Evolutionary conservation across 2,797 vertebrate species (phyloP).

Genomic region (Gallinago nigripennis): DNA sequence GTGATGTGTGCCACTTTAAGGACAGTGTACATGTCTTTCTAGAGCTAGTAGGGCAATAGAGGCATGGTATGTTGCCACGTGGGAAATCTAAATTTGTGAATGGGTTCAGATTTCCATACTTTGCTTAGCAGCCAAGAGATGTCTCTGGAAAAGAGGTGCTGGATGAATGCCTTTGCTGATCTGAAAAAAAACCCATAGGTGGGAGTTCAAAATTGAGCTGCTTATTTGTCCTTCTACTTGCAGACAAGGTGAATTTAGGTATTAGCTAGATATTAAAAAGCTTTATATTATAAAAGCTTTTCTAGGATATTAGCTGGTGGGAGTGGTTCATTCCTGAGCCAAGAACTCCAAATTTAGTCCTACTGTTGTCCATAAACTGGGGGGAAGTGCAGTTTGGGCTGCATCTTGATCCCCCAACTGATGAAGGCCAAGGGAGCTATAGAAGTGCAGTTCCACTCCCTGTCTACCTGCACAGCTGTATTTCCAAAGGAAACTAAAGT

Average conservation of each 20-base stretch:
- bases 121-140: constrained; percentile 27
- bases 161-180: constrained; percentile 31
- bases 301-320: too few species aligned
- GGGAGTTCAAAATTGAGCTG: constrained; percentile 25
- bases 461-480: not conserved
- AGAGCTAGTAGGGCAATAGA: constrained; percentile 48
- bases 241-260: constrained; percentile 37
- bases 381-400: not conserved
- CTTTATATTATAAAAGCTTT: too few species aligned
- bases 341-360: not conserved
- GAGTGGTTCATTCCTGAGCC: not conserved
- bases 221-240: constrained; percentile 38
- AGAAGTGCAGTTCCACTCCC: not conserved
- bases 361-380: not conserved
- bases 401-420: not conserved
- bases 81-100: constrained; percentile 71
- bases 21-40: constrained; percentile 42
- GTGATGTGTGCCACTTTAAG: constrained; percentile 53
- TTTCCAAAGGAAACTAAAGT: not conserved
- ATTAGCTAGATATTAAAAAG: not conserved
- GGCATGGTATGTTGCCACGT: constrained; percentile 5
- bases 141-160: constrained; percentile 35
- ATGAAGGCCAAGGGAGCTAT: not conserved
- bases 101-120: constrained; percentile 73
- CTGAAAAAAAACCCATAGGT: not conserved